Conservation (phyloP, 1,140 invertebrate genomes). For the Fopius arisanus region DNA sequence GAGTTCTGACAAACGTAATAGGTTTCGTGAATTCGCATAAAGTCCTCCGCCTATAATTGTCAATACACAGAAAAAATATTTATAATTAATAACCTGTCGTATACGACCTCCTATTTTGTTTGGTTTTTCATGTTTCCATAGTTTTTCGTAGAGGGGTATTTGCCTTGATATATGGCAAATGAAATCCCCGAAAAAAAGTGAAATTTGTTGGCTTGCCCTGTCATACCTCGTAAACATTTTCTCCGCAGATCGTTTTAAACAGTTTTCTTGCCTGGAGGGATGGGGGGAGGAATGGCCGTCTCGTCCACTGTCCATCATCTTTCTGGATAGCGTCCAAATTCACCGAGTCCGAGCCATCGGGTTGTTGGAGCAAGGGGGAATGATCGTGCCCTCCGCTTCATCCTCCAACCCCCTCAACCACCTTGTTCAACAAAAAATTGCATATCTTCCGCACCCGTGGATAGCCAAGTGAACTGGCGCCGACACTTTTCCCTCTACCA, state of each 20-base stretch:
- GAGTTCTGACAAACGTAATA: too few species aligned
- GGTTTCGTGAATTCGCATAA: too few species aligned
- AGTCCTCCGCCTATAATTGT: too few species aligned
- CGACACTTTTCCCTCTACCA: constrained; percentile 25
- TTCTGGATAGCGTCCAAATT: constrained; percentile 36
- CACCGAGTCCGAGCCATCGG: constrained; percentile 19
- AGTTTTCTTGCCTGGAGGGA: constrained; percentile 22
- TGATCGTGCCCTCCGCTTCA: neutral
- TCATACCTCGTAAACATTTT: constrained; percentile 29
- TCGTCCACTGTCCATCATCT: constrained; percentile 38
- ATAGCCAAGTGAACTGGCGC: constrained; percentile 33
- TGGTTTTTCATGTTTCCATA: neutral
- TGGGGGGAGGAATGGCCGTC: constrained; percentile 24
- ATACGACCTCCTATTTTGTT: too few species aligned
- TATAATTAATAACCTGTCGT: too few species aligned
- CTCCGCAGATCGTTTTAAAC: constrained; percentile 21
- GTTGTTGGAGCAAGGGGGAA: neutral
- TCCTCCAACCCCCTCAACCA: neutral
- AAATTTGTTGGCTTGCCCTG: constrained; percentile 11
- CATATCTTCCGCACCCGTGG: constrained; percentile 19
- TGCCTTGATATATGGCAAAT: neutral
- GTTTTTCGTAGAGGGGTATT: neutral
- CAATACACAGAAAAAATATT: too few species aligned
- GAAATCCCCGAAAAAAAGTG: neutral
- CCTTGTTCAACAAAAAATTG: constrained; percentile 18